Evolutionary conservation across 2,113 vertebrate species (phyloP), one percentile per base, ranked within the genome.

Genomic region (Boleophthalmus pectinirostris): DNA sequence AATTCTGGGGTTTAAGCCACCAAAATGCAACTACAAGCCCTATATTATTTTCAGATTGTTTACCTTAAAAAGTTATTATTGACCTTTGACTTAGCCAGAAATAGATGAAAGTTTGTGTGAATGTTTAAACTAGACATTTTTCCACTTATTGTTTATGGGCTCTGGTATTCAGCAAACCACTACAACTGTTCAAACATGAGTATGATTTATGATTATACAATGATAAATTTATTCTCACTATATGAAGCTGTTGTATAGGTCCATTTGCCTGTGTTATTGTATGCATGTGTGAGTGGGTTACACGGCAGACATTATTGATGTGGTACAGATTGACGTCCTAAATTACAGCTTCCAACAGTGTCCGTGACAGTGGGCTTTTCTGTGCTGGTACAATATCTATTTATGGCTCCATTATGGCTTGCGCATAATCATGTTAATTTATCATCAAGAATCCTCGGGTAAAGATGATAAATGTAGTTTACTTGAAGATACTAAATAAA

Each of bases 221-320:
- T 24, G 10, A 29, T 57, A 11, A 57, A 2, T 9, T 21, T 24
- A 57, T 23, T 21, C n/a, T 12, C 57, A 14, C 21, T 33, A 6
- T 45, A 5, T n/a, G n/a, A n/a, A n/a, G 25, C 15, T 33, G 14
- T 20, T 73, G 53, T n/a, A 12, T 65, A 12, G 7, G n/a, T 46
- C 64, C 43, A 46, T 61, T 21, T 64, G 25, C 56, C n/a, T 57
- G 66, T 73, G 10, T 67, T 5, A 13, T 29, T 81, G 57, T 57
- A 35, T 38, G 66, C 13, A 63, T 49, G 60, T 23, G n/a, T 72
- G 18, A n/a, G 69, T 70, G 58, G 56, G 56, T 35, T 38, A 38
- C 33, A n/a, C 23, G 56, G 56, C 63, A 65, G 29, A 68, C 66
- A 43, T 67, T 73, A 56, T 45, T 70, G 80, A 68, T 76, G 38